Conservation (phyloP, 2,888 invertebrate species). For the Patella caerulea region DNA sequence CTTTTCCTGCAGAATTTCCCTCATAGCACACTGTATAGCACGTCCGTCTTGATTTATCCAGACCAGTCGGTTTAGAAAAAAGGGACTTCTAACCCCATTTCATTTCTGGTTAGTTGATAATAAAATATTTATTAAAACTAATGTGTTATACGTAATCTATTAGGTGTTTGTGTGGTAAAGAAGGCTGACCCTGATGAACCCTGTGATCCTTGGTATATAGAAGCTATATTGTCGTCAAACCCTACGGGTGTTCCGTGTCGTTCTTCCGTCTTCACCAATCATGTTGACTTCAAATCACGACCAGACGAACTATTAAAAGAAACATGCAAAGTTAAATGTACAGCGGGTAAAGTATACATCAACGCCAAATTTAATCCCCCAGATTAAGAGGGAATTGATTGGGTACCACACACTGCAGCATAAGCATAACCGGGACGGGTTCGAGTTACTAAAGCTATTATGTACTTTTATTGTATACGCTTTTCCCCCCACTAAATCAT, state of each 20-base stretch:
- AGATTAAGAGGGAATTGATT: not conserved
- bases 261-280: slow-evolving; percentile 17
- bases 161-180: slow-evolving; percentile 21
- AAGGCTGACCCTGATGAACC: not conserved
- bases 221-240: slow-evolving; percentile 20
- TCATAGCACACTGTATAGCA: too few relatives aligned
- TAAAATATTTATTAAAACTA: too few relatives aligned
- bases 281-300: not conserved
- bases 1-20: too few relatives aligned
- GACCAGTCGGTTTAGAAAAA: too few relatives aligned
- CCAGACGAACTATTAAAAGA: slow-evolving; percentile 18
- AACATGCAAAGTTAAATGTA: slow-evolving; percentile 17
- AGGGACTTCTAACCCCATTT: too few relatives aligned
- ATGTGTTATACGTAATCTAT: slow-evolving; percentile 6
- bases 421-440: too few relatives aligned
- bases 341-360: not conserved
- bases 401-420: not conserved
- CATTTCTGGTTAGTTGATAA: too few relatives aligned
- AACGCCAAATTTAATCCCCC: not conserved
- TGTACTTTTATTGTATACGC: too few relatives aligned
- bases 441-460: too few relatives aligned
- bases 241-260: slow-evolving; percentile 24
- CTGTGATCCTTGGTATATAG: slow-evolving; percentile 18
- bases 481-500: not conserved
- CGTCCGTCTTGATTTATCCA: too few relatives aligned